Conservation (phyloP, 2,888 invertebrate species). For the Agriopis aurantiaria region DNA sequence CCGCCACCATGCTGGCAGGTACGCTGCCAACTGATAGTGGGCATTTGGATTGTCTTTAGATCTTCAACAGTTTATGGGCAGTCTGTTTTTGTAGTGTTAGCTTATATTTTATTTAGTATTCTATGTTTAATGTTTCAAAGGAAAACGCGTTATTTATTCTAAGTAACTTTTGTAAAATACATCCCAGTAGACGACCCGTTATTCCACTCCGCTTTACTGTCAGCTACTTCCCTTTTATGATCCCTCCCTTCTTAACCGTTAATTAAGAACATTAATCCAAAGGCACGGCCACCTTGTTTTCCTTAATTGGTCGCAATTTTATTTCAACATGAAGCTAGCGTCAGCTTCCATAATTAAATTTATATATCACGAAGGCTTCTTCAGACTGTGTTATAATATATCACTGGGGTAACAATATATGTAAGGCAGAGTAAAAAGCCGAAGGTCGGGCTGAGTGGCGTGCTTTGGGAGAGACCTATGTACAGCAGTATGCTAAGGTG, state of each 20-base stretch:
- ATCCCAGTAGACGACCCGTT: slow-evolving; percentile 27
- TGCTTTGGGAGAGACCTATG: too few relatives aligned
- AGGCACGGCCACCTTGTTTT: slow-evolving; percentile 82
- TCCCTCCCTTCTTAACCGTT: slow-evolving; percentile 73
- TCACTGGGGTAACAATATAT: too few relatives aligned
- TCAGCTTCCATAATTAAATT: slow-evolving; percentile 73
- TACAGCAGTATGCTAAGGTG: too few relatives aligned
- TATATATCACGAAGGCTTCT: slow-evolving; percentile 51
- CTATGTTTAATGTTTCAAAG: background rate
- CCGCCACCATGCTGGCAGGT: too few relatives aligned
- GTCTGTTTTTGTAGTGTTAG: too few relatives aligned
- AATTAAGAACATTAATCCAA: slow-evolving; percentile 83
- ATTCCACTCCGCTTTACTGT: slow-evolving; percentile 57
- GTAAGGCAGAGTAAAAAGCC: too few relatives aligned
- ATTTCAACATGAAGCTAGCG: slow-evolving; percentile 70
- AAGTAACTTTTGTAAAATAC: background rate
- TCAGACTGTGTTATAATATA: background rate
- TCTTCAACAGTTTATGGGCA: too few relatives aligned
- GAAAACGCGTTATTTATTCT: slow-evolving; percentile 7
- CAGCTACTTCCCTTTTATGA: slow-evolving; percentile 68
- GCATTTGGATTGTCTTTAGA: too few relatives aligned
- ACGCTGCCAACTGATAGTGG: too few relatives aligned
- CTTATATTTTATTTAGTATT: background rate
- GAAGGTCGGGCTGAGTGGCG: too few relatives aligned
- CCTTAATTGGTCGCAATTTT: slow-evolving; percentile 83